Evolutionary conservation across 2,113 vertebrate species (phyloP).

Genomic region (Mustelus asterias): DNA sequence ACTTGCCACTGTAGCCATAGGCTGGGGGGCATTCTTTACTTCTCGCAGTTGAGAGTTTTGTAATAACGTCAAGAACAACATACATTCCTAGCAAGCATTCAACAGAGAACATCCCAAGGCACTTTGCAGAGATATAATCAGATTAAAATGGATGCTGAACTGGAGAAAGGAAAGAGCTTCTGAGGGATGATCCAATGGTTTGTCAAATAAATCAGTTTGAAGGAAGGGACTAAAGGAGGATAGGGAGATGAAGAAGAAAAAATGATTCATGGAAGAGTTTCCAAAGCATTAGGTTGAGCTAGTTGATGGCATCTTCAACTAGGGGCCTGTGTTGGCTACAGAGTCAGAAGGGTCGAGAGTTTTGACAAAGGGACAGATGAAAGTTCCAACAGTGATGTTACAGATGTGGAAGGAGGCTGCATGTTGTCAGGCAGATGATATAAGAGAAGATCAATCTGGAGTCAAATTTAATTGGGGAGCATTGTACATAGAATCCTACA

Average conservation of each 20-base stretch:
- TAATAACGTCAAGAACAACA: not conserved
- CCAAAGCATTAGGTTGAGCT: too few relatives aligned
- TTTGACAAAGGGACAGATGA: not conserved
- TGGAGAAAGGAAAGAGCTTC: not conserved
- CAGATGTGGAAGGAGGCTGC: not conserved
- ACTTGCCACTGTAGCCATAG: too few relatives aligned
- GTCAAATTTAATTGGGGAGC: not conserved
- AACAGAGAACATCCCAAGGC: not conserved
- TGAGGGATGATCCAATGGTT: not conserved
- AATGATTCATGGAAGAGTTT: not conserved
- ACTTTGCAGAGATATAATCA: not conserved
- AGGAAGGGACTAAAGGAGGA: not conserved
- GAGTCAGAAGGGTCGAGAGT: not conserved
- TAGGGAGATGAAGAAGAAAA: not conserved
- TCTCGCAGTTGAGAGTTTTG: not conserved
- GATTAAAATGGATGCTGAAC: not conserved
- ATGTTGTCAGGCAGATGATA: not conserved
- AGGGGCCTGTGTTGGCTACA: not conserved
- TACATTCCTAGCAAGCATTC: not conserved
- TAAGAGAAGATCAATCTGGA: not conserved
- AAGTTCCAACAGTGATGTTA: not conserved
- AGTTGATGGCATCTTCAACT: not conserved
- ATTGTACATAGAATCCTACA: not conserved
- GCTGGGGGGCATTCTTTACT: not conserved
- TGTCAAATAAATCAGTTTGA: not conserved